Conservation (phyloP, 2,113 vertebrate genomes). For the Paramormyrops kingsleyae region DNA sequence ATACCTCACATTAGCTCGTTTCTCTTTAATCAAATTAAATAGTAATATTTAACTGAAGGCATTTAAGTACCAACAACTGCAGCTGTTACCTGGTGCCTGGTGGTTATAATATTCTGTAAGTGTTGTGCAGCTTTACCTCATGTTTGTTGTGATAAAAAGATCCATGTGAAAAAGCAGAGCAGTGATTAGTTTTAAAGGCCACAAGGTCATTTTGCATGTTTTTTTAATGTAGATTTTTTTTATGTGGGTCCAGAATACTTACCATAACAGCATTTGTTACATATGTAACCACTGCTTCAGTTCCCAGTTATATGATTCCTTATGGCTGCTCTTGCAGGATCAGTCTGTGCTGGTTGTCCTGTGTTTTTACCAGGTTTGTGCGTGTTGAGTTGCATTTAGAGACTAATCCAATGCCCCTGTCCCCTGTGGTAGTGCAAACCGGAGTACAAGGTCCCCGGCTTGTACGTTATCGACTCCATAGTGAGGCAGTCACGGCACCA, state of each 20-base stretch:
- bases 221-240: not conserved
- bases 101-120: not conserved
- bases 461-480: constrained; percentile 97
- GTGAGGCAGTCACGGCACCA: constrained; percentile 96
- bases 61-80: not conserved
- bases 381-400: not conserved
- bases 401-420: not conserved
- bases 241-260: not conserved
- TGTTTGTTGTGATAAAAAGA: not conserved
- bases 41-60: not conserved
- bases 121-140: not conserved
- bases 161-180: not conserved
- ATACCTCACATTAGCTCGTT: not conserved
- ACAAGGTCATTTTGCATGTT: not conserved
- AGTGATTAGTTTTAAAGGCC: not conserved
- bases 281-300: not conserved
- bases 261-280: not conserved
- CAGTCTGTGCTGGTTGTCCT: not conserved
- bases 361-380: not conserved
- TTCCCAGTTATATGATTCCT: not conserved
- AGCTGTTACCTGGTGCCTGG: not conserved
- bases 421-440: constrained; percentile 78
- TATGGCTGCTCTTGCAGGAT: not conserved
- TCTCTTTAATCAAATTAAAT: not conserved
- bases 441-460: constrained; percentile 96